Base-by-base conservation (phyloP, 2,113 vertebrate genomes). In the Urocolius indicus region DNA sequence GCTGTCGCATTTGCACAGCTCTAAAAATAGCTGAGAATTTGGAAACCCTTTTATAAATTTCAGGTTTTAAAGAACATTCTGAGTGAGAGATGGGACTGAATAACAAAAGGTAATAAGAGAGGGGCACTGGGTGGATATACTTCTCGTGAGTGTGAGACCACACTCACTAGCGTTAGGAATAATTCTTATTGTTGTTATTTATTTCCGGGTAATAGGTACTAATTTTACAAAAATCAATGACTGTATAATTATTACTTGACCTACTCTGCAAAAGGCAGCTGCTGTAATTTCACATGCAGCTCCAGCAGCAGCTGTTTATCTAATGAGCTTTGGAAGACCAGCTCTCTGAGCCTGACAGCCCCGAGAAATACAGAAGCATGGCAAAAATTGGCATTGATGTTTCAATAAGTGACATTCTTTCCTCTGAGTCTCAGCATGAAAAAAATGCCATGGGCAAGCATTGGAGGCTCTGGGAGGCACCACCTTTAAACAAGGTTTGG, bases 261-360 rank as follows among this genome's bases (percentile, higher is more conserved):
- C 61, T 55, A 12, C n/a, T 73, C 84, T 75, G 55, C 38, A 49
- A 80, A 90, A 94, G n/a, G n/a, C 55, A 83, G 78, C n/a, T 73
- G 36, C 41, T 74, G 49, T 84, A 90, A 63, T 66, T 86, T 90
- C n/a, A 59, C 32, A 19, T 51, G 86, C 72, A 21, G 43, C 36
- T 84, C 59, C 55, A 81, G 55, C 55, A 86, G 93, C 83, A 84
- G 72, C 46, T 80, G 68, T 86, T 96, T 62, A 34, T 80, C 88
- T 88, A 84, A 93, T 48, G 65, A 88, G 88, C 75, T 94, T 93
- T 66, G 72, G 79, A 92, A 92, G 72, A 81, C 52, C 34, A 87
- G 32, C 45, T 82, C 66, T 68, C n/a, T 38, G 46, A 91, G 66
- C 41, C 59, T 85, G 78, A 76, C 71, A 76, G 63, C 58, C 77